These are phyloP conservation scores for Chiridota heheva DNA, from an alignment of 35 echinoderm and acorn worm species.

Conservation along the genomic window DNA sequence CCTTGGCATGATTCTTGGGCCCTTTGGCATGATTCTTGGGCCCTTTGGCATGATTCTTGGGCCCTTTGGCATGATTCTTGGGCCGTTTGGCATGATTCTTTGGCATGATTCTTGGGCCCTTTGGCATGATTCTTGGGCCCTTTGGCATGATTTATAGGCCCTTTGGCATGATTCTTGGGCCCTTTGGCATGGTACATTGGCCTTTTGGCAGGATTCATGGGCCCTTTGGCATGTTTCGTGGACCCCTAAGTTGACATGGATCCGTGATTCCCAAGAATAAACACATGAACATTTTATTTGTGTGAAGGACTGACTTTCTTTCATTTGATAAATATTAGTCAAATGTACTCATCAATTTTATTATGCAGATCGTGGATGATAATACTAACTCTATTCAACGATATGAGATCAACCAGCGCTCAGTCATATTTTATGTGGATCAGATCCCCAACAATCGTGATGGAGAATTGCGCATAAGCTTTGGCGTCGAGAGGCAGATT, in stretches of 20 bases:
- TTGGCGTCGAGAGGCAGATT: constrained; percentile 56
- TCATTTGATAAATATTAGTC: not conserved
- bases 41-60: not conserved
- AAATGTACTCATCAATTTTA: not conserved
- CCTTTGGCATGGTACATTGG: not conserved
- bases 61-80: not conserved
- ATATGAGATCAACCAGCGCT: constrained; percentile 68
- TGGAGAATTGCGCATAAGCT: constrained; percentile 37
- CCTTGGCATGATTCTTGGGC: not conserved
- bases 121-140: not conserved
- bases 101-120: not conserved
- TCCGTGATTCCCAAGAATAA: not conserved
- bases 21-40: not conserved
- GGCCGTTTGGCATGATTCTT: no score
- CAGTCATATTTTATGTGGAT: constrained; percentile 83
- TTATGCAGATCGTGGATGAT: constrained; percentile 14
- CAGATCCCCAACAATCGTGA: constrained; percentile 46
- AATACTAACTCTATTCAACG: constrained; percentile 37
- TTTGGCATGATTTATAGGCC: not conserved
- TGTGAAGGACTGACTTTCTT: not conserved
- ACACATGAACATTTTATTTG: not conserved
- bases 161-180: no score
- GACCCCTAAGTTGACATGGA: not conserved
- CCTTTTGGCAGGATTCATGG: not conserved
- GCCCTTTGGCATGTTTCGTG: not conserved